phyloP scores from a whole-genome alignment of 1,140 invertebrate genomes.

The Oncopodura yosiiana region DNA sequence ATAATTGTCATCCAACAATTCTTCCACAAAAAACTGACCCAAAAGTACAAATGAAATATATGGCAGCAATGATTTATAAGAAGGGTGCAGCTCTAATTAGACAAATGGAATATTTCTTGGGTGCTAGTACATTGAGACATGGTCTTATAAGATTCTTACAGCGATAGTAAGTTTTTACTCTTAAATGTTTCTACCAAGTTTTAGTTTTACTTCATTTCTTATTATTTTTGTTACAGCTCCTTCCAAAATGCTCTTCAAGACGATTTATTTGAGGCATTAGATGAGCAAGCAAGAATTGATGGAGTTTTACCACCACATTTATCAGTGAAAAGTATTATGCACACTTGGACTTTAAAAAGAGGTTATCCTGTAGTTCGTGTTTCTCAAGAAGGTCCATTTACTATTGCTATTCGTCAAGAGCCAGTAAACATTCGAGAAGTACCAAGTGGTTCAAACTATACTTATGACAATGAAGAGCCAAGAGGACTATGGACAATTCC shows the following conservation, averaged over 20 bases:
- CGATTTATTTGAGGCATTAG: constrained; percentile 58
- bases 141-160: constrained; percentile 54
- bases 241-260: constrained; percentile 57
- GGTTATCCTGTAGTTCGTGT: constrained; percentile 65
- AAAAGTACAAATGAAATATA: no score
- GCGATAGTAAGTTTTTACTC: constrained; percentile 1
- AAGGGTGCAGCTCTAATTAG: constrained; percentile 59
- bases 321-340: constrained; percentile 58
- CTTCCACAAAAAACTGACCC: background rate
- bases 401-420: no score
- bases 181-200: background rate
- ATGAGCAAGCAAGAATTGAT: constrained; percentile 41
- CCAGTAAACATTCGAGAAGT: no score
- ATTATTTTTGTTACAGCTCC: constrained; percentile 40
- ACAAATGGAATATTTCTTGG: constrained; percentile 69
- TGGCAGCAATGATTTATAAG: constrained; percentile 26
- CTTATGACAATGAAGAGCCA: no score
- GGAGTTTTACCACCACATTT: background rate
- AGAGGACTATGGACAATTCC: constrained; percentile 26
- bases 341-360: constrained; percentile 69
- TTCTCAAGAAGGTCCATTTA: background rate
- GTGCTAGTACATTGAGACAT: constrained; percentile 54
- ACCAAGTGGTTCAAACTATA: no score
- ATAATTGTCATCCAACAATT: background rate
- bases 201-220: background rate